Conservation (phyloP, 2,888 invertebrate genomes). For the Pheosia gnoma region DNA sequence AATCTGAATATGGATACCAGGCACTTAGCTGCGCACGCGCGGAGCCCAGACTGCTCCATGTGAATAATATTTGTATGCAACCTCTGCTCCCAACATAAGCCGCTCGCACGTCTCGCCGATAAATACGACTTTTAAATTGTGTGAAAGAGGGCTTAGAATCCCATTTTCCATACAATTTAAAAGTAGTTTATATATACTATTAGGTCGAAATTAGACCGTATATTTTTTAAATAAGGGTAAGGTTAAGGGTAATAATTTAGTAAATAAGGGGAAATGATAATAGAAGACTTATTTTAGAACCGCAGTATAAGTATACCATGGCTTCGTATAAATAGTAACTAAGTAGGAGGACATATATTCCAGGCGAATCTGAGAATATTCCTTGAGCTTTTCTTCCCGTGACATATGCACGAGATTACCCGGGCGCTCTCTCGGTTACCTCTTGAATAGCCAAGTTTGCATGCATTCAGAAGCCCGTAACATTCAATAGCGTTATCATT, state of each 20-base stretch:
- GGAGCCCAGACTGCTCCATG: not conserved
- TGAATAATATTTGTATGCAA: not conserved
- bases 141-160: not conserved
- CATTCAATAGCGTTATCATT: not conserved
- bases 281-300: too few species aligned
- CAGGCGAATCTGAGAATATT: not conserved
- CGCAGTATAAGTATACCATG: too few species aligned
- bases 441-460: not conserved
- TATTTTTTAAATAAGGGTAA: too few species aligned
- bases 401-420: conserved; percentile 1
- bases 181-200: too few species aligned
- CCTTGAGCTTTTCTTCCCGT: not conserved
- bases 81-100: not conserved
- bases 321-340: too few species aligned
- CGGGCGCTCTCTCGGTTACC: not conserved
- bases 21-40: not conserved
- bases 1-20: not conserved
- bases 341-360: too few species aligned
- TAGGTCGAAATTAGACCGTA: too few species aligned
- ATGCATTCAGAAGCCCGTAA: not conserved
- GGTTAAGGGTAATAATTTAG: too few species aligned
- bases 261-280: too few species aligned
- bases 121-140: conserved; percentile 1
- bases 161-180: too few species aligned
- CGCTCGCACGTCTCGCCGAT: not conserved